Evolutionary conservation across 2,888 invertebrate species (phyloP), one percentile per base, ranked within the genome.

Genomic region (Acutogordius australiensis): DNA sequence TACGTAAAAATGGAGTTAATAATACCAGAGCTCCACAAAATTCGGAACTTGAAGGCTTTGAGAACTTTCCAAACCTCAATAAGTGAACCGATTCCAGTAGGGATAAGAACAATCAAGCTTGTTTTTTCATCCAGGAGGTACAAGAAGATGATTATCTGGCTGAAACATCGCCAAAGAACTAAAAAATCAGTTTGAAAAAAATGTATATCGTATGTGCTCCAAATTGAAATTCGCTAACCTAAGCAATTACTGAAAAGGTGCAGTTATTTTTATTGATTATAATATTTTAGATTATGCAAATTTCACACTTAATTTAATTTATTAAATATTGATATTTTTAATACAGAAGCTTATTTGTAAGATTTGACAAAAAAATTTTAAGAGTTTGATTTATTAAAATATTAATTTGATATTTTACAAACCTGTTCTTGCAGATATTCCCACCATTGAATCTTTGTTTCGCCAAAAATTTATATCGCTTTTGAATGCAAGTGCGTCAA

Each of bases 51-150:
- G 1, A 85, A 75, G 8, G 91, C 84, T 70, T 90, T 91, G 63
- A 80, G 84, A 51, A 86, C 81, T 73, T 94, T 94, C 94, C 94
- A 91, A 62, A 86, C 84, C 77, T 94, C 91, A 66, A 94, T 91
- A 0, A 88, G 61, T 18, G 82, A 78, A 60, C 82, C 84, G 63
- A 91, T 78, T 21, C 81, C 84, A 27, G 82, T 78, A 0, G 94
- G 91, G 45, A 85, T 74, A 1, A 88, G 64, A 1, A 97, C 82
- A 57, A 97, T 72, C 63, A 88, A 70, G 2, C 90, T 88, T 0
- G 91, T 86, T 64, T 82, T 80, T 71, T 90, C 84, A 67, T 97
- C 90, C 65, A 85, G 66, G 28, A 97, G 75, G 70, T 88, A 94
- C 56, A 91, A 74, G 70, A 91, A 87, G 65, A 97, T 80, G 30